Percentiles rank a stretch among this genome's conserved stretches.
Evolutionary conservation across 2,888 invertebrate genomes (phyloP).

Genomic region (Endomychus coccineus): DNA sequence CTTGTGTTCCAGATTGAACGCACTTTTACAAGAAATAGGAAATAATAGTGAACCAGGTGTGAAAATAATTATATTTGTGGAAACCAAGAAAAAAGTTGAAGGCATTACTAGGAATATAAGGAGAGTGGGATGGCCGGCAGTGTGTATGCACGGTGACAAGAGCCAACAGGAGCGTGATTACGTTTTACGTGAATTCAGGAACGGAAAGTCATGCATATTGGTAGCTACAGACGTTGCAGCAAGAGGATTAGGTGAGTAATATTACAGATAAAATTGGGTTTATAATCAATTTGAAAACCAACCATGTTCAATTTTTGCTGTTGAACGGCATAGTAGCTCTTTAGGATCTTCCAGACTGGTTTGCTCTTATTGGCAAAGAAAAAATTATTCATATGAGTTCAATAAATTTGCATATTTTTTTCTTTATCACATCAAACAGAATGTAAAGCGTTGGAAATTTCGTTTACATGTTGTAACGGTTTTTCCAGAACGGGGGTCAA

Average conservation of each 20-base stretch:
- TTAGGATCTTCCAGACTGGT: conserved; percentile 15
- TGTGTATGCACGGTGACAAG: conserved; percentile 92
- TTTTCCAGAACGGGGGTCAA: too few relatives aligned
- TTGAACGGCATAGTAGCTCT: conserved; percentile 8
- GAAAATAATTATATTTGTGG: conserved; percentile 93
- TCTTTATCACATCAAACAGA: too few relatives aligned
- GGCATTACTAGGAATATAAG: conserved; percentile 74
- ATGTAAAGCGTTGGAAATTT: too few relatives aligned
- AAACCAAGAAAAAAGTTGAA: conserved; percentile 86
- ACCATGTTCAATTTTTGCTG: conserved; percentile 5
- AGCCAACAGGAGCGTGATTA: conserved; percentile 91
- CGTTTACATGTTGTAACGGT: too few relatives aligned
- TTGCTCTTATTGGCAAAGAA: conserved; percentile 1
- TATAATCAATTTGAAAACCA: not conserved
- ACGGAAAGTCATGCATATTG: conserved; percentile 71
- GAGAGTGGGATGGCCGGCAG: conserved; percentile 67
- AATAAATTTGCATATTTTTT: too few relatives aligned
- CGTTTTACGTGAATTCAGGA: conserved; percentile 83
- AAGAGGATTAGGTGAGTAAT: conserved; percentile 57
- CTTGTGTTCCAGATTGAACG: conserved; percentile 61
- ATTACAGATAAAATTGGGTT: not conserved
- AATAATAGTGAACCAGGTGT: conserved; percentile 72
- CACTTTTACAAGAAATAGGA: conserved; percentile 71
- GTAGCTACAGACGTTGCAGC: conserved; percentile 96
- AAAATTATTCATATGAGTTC: too few relatives aligned